phyloP scores from a whole-genome alignment of 2,113 vertebrate species.

The Donacobius atricapilla region DNA sequence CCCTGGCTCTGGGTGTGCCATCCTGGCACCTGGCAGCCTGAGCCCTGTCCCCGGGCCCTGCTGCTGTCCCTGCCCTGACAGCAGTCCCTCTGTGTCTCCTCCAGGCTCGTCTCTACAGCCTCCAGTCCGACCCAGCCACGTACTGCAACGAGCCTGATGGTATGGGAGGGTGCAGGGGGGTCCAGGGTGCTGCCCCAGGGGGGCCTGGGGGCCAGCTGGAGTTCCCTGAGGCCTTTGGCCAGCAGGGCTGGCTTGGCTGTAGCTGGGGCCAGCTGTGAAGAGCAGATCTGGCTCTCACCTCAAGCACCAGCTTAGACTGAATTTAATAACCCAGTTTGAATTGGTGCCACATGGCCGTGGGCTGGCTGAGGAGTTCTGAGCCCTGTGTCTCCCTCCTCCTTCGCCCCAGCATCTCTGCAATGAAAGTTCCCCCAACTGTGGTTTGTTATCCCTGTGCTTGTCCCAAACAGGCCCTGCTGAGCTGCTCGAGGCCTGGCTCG shows the following conservation, averaged over 20 bases:
- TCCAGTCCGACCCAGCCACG: slow-evolving; percentile 95
- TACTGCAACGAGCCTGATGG: slow-evolving; percentile 99
- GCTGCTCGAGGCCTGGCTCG: slow-evolving; percentile 88
- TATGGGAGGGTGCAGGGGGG: slow-evolving; percentile 22
- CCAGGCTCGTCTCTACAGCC: slow-evolving; percentile 94
- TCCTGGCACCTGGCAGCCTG: accelerated
- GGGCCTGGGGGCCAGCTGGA: neutral
- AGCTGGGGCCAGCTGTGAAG: accelerated
- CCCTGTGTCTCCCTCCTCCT: neutral
- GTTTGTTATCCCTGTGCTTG: neutral
- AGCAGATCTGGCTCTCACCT: neutral
- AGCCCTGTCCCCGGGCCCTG: neutral
- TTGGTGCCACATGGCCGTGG: accelerated
- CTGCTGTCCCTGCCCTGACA: neutral
- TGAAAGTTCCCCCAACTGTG: neutral
- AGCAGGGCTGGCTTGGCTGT: neutral
- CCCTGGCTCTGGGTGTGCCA: accelerated
- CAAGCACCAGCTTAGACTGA: neutral
- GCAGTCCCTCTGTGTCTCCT: neutral
- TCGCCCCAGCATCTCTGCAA: neutral
- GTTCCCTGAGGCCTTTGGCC: neutral
- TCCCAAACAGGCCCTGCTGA: slow-evolving; percentile 82
- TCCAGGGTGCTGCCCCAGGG: accelerated
- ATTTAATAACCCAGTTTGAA: neutral
- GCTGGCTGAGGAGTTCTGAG: neutral